A percentile compares a stretch with the other conserved stretches of the same genome.
phyloP scores from a whole-genome alignment of 64 coral and sea anemone genomes.

The Stylophora pistillata region DNA sequence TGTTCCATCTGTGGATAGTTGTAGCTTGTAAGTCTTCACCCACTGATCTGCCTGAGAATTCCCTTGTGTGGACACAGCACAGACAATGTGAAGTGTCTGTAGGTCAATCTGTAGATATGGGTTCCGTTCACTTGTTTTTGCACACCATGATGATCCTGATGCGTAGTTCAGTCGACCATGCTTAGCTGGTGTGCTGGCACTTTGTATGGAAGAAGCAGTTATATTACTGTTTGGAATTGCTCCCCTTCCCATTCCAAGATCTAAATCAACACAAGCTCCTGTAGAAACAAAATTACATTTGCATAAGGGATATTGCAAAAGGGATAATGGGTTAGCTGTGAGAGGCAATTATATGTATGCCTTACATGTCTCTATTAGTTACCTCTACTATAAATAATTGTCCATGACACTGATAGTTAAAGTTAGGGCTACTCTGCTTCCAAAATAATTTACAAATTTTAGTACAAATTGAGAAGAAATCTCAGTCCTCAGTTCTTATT shows the following conservation, averaged over 20 bases:
- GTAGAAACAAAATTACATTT: too few species aligned
- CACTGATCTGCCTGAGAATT: conserved; percentile 52
- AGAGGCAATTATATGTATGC: too few species aligned
- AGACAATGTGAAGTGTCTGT: conserved; percentile 38
- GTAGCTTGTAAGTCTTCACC: conserved; percentile 56
- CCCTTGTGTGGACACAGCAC: conserved; percentile 59
- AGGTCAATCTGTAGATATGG: conserved; percentile 71
- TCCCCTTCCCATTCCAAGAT: conserved; percentile 13
- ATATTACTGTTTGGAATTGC: not conserved
- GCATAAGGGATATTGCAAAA: too few species aligned
- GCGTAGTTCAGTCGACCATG: conserved; percentile 24
- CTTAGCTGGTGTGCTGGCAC: conserved; percentile 25
- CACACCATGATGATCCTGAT: not conserved
- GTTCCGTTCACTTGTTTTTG: not conserved
- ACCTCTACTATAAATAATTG: too few species aligned
- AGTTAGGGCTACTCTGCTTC: too few species aligned
- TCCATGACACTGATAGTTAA: too few species aligned
- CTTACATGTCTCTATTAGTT: too few species aligned
- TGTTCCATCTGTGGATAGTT: conserved; percentile 37
- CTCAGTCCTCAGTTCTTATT: too few species aligned
- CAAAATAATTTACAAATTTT: too few species aligned
- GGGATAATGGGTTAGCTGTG: too few species aligned
- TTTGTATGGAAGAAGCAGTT: not conserved
- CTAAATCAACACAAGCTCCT: not conserved
- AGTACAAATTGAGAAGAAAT: too few species aligned